These are phyloP conservation scores for Drosophila willistoni DNA, from an alignment of 1,140 invertebrate species.

Conservation along the genomic window DNA sequence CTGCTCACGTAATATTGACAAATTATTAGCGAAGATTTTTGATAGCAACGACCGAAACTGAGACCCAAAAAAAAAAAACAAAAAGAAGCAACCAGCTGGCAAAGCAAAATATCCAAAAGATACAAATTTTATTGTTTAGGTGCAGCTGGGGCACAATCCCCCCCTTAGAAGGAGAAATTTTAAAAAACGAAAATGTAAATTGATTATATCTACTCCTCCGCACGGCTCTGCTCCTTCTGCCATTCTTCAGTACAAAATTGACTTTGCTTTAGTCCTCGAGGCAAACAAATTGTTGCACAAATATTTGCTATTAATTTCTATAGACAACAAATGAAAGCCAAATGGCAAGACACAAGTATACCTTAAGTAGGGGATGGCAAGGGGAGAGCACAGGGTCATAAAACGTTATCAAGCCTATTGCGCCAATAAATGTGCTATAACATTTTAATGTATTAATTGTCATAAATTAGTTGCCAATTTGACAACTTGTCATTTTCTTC, in stretches of 20 bases:
- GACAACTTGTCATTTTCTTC: slow-evolving; percentile 55
- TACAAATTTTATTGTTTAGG: slow-evolving; percentile 54
- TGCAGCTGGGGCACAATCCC: slow-evolving; percentile 55
- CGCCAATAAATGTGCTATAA: slow-evolving; percentile 50
- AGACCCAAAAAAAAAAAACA: not conserved
- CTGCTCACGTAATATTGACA: slow-evolving; percentile 82
- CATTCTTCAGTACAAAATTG: slow-evolving; percentile 23
- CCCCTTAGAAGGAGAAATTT: slow-evolving; percentile 26
- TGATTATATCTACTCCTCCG: slow-evolving; percentile 53
- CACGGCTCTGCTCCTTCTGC: not conserved
- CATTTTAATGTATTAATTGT: slow-evolving; percentile 75
- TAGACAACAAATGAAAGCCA: slow-evolving; percentile 59
- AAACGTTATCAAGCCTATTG: slow-evolving; percentile 11
- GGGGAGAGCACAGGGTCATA: slow-evolving; percentile 1
- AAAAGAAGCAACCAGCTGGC: slow-evolving; percentile 49
- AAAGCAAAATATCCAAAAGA: slow-evolving; percentile 30
- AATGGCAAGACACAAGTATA: slow-evolving; percentile 24
- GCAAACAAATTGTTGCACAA: slow-evolving; percentile 76
- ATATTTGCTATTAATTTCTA: slow-evolving; percentile 79
- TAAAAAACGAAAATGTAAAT: slow-evolving; percentile 56
- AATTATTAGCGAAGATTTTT: slow-evolving; percentile 82
- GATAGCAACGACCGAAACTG: slow-evolving; percentile 44
- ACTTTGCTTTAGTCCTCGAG: slow-evolving; percentile 32
- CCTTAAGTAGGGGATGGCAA: slow-evolving; percentile 8
- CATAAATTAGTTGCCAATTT: slow-evolving; percentile 71